A percentile compares a stretch with the other conserved stretches of the same genome.
These are phyloP conservation scores for Drosophila antonietae DNA, from an alignment of 2,888 invertebrate genomes.

Conservation along the genomic window DNA sequence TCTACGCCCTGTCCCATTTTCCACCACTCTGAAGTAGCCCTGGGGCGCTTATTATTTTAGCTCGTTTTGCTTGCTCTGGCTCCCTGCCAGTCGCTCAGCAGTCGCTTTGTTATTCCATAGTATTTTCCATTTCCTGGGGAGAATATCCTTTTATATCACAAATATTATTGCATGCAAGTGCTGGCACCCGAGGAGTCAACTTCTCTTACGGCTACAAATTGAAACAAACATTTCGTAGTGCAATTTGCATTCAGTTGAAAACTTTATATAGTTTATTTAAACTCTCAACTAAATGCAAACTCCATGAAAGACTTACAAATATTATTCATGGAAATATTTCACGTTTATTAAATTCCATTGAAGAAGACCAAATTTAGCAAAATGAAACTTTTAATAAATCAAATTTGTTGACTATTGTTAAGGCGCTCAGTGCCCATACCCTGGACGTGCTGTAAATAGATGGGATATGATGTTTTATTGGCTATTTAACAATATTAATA, in stretches of 20 bases:
- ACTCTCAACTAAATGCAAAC: not conserved
- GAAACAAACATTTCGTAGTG: conserved; percentile 4
- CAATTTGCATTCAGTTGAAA: conserved; percentile 7
- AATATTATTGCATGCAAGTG: conserved; percentile 52
- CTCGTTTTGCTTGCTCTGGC: not conserved
- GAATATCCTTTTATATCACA: conserved; percentile 28
- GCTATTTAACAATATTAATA: not conserved
- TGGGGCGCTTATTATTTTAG: conserved; percentile 35
- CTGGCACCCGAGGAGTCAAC: not conserved
- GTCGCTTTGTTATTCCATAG: conserved; percentile 24
- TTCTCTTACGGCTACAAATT: not conserved
- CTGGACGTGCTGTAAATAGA: not conserved
- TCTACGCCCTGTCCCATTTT: not conserved
- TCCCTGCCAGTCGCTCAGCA: not conserved
- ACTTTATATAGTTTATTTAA: not conserved
- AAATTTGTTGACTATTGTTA: conserved; percentile 6
- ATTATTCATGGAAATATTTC: conserved; percentile 3
- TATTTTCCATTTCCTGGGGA: conserved; percentile 21
- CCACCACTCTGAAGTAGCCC: conserved; percentile 13
- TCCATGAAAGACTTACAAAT: not conserved
- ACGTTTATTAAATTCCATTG: conserved; percentile 9
- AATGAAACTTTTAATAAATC: conserved; percentile 10
- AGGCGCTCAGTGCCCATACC: not conserved
- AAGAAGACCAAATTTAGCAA: not conserved
- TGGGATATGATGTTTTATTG: not conserved